A percentile compares a stretch with the other conserved stretches of the same genome.
Evolutionary conservation across 2,888 invertebrate species (phyloP).

Genomic region (Melieria picta): DNA sequence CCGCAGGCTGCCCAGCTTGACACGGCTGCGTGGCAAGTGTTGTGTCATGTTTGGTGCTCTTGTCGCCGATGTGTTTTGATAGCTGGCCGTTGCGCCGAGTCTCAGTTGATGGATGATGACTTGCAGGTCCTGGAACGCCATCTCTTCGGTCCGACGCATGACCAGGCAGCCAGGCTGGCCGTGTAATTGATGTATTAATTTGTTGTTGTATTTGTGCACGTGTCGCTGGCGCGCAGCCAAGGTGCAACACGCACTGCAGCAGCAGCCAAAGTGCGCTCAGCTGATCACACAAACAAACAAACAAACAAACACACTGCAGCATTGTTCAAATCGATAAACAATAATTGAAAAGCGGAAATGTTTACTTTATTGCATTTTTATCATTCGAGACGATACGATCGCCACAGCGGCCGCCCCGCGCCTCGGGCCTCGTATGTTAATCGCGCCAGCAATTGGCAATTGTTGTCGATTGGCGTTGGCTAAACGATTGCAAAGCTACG

Average conservation of each 20-base stretch:
- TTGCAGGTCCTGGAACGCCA: constrained; percentile 17
- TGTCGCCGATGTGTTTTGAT: constrained; percentile 29
- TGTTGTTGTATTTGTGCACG: not conserved
- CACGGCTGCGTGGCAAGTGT: constrained; percentile 1
- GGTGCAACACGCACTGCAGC: not conserved
- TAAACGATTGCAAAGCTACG: not conserved
- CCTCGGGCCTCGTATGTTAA: constrained; percentile 3
- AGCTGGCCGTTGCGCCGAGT: constrained; percentile 26
- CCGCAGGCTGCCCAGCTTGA: constrained; percentile 13
- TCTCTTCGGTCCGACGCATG: not conserved
- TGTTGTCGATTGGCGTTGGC: constrained; percentile 8
- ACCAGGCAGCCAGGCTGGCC: not conserved
- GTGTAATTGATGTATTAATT: constrained; percentile 4
- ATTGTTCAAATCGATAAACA: constrained; percentile 21
- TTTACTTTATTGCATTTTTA: constrained; percentile 60
- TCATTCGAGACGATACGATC: constrained; percentile 17
- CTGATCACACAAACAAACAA: not conserved
- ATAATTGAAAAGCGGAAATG: constrained; percentile 62
- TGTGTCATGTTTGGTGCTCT: constrained; percentile 10
- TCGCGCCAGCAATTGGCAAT: not conserved
- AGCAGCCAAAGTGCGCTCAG: constrained; percentile 14
- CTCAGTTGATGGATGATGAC: constrained; percentile 30
- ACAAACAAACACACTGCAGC: too few species aligned
- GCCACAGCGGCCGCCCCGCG: not conserved
- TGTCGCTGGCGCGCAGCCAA: constrained; percentile 13